Evolutionary conservation across 2,888 invertebrate species (phyloP), one percentile per base, ranked within the genome.

Genomic region (Leptinotarsa rubiginosa): DNA sequence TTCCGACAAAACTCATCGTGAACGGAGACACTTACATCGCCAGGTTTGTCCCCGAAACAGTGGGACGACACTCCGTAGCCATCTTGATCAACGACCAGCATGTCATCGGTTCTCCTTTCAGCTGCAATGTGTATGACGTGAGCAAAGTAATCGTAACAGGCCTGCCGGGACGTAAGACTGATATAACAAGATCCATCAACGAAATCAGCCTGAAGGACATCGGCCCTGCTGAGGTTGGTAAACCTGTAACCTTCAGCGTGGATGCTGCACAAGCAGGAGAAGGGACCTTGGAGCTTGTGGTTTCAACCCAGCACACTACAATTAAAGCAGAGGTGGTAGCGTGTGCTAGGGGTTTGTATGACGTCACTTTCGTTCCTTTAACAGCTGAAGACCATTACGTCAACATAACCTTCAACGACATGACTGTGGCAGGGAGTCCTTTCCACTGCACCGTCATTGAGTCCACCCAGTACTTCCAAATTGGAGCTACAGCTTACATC

Each of bases 231-330:
- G 93, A 94, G 86, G 91, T 96, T 13, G 96, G 96, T 4, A 94
- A 95, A 83, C 95, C 96, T 0, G 94, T 96, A 0, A 97, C 96
- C 0, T 97, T 97, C 86, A 95, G 95, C 81, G 97, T 98, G 50
- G 97, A 98, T 88, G 97, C 97, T 1, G 96, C 96, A 0, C 95
- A 96, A 83, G 97, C 98, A 2, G 98, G 98, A 0, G 96, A 97
- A 87, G 98, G 98, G 1, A 97, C 96, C 0, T 89, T 97, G 4
- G 97, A 97, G 84, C 89, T 97, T 18, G 97, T 97, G 0, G 97
- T 97, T 1, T 96, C 96, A 66, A 97, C 97, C 0, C 92, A 93
- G 79, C 95, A 95, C 20, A 95, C 96, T 70, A 96, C 97, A 2
- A 96, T 97, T 2, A 95, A 97, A 87, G 85, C 84, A 0, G 92